Percentiles rank a stretch among this genome's conserved stretches.
These are phyloP conservation scores for Rattus rattus DNA, from an alignment of 2,113 vertebrate genomes.

Conservation along the genomic window DNA sequence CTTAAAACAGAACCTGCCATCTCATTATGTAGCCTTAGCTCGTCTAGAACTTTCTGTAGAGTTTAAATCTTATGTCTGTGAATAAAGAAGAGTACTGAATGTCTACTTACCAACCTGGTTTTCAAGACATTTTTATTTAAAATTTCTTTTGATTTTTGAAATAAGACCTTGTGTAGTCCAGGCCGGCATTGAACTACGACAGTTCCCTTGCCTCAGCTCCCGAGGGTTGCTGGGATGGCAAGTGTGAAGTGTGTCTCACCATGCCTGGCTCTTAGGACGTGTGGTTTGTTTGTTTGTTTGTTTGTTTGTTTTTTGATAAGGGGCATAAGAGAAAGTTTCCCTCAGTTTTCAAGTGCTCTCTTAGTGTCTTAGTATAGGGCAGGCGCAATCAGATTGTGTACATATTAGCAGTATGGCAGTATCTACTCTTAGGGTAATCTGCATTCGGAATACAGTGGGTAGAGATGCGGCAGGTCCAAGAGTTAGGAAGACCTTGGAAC, in stretches of 20 bases:
- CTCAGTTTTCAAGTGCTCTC: not conserved
- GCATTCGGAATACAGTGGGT: not conserved
- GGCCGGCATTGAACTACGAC: not conserved
- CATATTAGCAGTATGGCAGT: not conserved
- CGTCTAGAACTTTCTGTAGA: not conserved
- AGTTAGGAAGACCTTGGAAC: not conserved
- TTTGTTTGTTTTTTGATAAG: not conserved
- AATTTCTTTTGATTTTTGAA: not conserved
- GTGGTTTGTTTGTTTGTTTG: not conserved
- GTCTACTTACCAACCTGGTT: slow-evolving; percentile 17
- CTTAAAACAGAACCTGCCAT: no score
- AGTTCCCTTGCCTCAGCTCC: not conserved
- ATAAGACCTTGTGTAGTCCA: not conserved
- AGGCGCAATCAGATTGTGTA: not conserved
- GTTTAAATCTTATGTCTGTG: slow-evolving; percentile 49
- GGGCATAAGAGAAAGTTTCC: not conserved
- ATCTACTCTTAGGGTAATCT: not conserved
- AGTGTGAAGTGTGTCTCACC: no score
- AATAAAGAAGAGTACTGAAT: slow-evolving; percentile 4
- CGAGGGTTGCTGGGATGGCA: no score
- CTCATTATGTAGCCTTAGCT: not conserved
- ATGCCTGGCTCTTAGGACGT: not conserved
- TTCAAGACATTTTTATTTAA: slow-evolving; percentile 34
- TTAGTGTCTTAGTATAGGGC: slow-evolving; percentile 25
- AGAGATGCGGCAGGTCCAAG: not conserved